A percentile compares a stretch with the other conserved stretches of the same genome.
Evolutionary conservation across 2,113 vertebrate species (phyloP).

Genomic region (Periophthalmodon schlosseri): DNA sequence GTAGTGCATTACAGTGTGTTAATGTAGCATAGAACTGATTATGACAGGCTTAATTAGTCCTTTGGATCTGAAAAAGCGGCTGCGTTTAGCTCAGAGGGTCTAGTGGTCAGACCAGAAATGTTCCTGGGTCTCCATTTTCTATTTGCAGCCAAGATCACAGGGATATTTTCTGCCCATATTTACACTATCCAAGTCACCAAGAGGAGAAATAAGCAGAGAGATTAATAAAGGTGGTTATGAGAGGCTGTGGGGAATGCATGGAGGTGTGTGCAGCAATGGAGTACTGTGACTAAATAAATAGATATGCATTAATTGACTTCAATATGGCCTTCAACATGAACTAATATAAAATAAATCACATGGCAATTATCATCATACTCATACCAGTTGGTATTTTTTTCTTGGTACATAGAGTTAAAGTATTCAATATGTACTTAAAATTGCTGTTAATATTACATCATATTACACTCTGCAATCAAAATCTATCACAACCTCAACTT

Average conservation of each 20-base stretch:
- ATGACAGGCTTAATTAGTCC: constrained; percentile 61
- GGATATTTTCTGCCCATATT: constrained; percentile 38
- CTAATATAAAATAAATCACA: neutral
- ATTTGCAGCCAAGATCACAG: constrained; percentile 52
- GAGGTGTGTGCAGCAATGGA: neutral
- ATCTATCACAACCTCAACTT: too few species aligned
- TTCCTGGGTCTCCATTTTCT: constrained; percentile 44
- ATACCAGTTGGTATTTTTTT: too few species aligned
- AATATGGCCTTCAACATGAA: too few species aligned
- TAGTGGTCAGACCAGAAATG: constrained; percentile 36
- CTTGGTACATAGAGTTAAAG: too few species aligned
- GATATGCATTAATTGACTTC: neutral
- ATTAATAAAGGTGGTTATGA: constrained; percentile 21
- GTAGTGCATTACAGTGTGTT: constrained; percentile 55
- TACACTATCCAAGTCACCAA: constrained; percentile 26
- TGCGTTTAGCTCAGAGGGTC: constrained; percentile 52
- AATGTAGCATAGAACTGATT: constrained; percentile 70
- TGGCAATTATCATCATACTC: too few species aligned
- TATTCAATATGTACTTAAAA: neutral
- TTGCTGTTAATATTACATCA: too few species aligned
- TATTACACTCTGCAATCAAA: too few species aligned
- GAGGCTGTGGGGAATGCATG: constrained; percentile 14
- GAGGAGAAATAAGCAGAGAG: constrained; percentile 19
- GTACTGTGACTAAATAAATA: neutral
- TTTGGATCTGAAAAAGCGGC: constrained; percentile 55